phyloP scores from a whole-genome alignment of 2,888 invertebrate genomes.

The Drosophila quinaria region DNA sequence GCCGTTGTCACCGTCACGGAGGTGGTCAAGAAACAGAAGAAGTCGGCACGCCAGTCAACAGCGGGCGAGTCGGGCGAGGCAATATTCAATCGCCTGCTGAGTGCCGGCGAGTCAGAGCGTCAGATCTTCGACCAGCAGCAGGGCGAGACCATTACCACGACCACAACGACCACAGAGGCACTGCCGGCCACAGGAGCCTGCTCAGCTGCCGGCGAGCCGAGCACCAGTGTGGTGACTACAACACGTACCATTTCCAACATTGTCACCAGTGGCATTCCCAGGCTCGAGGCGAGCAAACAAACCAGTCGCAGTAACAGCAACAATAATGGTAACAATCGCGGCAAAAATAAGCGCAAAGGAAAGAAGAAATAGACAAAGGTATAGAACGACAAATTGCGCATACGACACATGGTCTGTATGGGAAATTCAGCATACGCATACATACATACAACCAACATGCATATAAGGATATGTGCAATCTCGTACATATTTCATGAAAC shows the following conservation, averaged over 20 bases:
- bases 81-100: constrained; percentile 77
- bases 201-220: constrained; percentile 49
- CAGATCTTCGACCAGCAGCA: constrained; percentile 80
- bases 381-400: constrained; percentile 45
- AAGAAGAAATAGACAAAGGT: constrained; percentile 72
- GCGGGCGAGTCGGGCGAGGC: constrained; percentile 73
- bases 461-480: constrained; percentile 6
- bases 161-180: constrained; percentile 80
- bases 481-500: constrained; percentile 23
- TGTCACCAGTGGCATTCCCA: constrained; percentile 84
- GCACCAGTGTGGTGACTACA: constrained; percentile 82
- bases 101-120: constrained; percentile 71
- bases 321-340: constrained; percentile 66
- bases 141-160: constrained; percentile 80
- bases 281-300: constrained; percentile 58
- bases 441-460: constrained; percentile 12
- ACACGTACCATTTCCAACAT: constrained; percentile 84
- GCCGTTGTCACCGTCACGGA: constrained; percentile 73
- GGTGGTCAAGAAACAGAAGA: constrained; percentile 69
- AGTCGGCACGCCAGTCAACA: constrained; percentile 16
- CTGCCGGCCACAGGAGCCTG: constrained; percentile 41
- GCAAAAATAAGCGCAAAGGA: constrained; percentile 78
- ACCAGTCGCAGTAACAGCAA: constrained; percentile 45
- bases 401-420: constrained; percentile 63
- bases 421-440: constrained; percentile 20